Base-by-base conservation (phyloP, 2,797 vertebrate species). In the Peromyscus eremicus region DNA sequence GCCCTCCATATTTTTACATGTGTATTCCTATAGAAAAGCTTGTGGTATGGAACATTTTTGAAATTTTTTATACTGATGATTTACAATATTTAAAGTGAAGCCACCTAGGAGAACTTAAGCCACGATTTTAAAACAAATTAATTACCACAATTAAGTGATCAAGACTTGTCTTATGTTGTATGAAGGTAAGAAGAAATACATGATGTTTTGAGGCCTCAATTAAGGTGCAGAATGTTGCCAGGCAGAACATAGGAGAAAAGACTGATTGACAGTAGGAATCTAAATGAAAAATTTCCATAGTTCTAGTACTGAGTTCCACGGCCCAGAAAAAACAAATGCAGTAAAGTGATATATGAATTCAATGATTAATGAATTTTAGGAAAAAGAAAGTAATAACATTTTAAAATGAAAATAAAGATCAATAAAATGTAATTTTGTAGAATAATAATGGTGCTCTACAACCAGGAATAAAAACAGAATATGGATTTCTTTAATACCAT, bases 401-500 rank as follows among this genome's bases (percentile, higher is more conserved):
- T 0, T 94, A 73, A 97, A 83, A 77, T 94, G 83, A n/a, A 43
- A 85, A 86, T 55, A 52, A n/a, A 71, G 34, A 86, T 86, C 66
- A 52, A 86, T 17, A 70, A 19, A 96, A 91, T 37, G 89, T 40
- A 49, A 0, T 95, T 98, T 96, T 95, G 60, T 92, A 90, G 55
- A 46, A 8, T 95, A 80, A 12, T 46, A 95, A 76, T 90, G 14
- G 32, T 9, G 5, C 3, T 83, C n/a, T 94, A 82, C 57, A 93
- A 60, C 80, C 46, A 95, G 64, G 23, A 88, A 95, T 96, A 9
- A 87, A 91, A 94, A 89, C 46, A 86, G 43, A 23, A 55, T 70
- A 6, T 80, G 95, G 97, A 90, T 94, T 79, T 88, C 75, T 86
- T 89, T 75, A 89, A 27, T 97, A 85, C 88, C 34, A 71, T 93